Conservation (phyloP, 2,888 invertebrate genomes). For the Epinotia demarniana region DNA sequence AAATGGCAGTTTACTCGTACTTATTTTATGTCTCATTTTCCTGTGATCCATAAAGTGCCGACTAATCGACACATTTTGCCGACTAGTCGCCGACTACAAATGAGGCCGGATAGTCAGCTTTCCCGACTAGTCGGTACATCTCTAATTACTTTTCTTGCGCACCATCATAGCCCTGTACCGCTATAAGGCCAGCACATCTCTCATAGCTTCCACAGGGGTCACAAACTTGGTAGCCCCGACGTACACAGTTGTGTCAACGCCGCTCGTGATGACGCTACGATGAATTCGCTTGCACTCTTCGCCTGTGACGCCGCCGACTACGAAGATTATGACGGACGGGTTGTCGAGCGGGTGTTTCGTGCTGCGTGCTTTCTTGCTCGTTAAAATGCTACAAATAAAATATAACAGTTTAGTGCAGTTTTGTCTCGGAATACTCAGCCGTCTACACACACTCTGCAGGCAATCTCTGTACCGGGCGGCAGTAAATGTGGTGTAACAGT, state of each 20-base stretch:
- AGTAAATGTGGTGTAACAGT: too few species aligned
- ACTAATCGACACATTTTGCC: too few species aligned
- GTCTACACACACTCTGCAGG: too few species aligned
- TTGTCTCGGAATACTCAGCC: too few species aligned
- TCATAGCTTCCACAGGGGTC: slow-evolving; percentile 73
- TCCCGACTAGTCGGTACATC: too few species aligned
- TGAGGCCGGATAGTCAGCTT: too few species aligned
- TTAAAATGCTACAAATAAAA: slow-evolving; percentile 82
- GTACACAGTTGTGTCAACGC: slow-evolving; percentile 72
- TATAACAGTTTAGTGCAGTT: too few species aligned
- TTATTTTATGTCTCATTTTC: too few species aligned
- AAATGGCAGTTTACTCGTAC: too few species aligned
- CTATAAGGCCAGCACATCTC: slow-evolving; percentile 62
- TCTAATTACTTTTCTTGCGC: slow-evolving; percentile 2
- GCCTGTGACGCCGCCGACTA: slow-evolving; percentile 87
- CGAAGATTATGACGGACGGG: slow-evolving; percentile 86
- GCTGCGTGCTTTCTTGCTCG: slow-evolving; percentile 71
- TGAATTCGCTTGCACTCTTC: slow-evolving; percentile 85
- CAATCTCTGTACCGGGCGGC: too few species aligned
- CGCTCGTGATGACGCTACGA: slow-evolving; percentile 77
- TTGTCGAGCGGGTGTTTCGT: slow-evolving; percentile 86
- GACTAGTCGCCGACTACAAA: too few species aligned
- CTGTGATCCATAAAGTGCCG: too few species aligned
- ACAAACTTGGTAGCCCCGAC: slow-evolving; percentile 74
- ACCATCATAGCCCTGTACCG: slow-evolving; percentile 21